Evolutionary conservation across 2,797 vertebrate species (phyloP).

Genomic region (Cercopithecus petaurista): DNA sequence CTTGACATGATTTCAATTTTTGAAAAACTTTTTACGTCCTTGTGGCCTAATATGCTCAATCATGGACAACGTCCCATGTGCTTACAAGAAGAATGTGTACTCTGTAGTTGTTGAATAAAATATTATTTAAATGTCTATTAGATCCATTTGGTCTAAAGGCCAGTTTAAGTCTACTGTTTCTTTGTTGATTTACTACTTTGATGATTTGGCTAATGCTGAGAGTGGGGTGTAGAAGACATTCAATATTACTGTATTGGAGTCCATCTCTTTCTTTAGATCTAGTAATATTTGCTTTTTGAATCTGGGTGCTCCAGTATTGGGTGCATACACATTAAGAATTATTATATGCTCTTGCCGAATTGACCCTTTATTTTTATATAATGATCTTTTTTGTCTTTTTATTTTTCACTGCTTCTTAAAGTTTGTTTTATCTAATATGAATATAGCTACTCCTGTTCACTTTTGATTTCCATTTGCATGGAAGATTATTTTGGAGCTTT

Average conservation of each 20-base stretch:
- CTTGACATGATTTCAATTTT: neutral
- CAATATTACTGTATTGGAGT: neutral
- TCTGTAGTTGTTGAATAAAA: neutral
- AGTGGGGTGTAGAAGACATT: neutral
- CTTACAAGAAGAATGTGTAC: neutral
- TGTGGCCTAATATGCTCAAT: neutral
- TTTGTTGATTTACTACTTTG: neutral
- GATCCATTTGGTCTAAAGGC: neutral
- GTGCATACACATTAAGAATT: neutral
- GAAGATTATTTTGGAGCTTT: neutral
- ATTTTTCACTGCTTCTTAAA: neutral
- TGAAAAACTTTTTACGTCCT: neutral
- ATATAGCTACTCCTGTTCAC: neutral
- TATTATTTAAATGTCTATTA: neutral
- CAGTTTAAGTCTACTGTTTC: neutral
- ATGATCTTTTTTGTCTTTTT: no score
- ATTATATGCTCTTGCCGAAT: neutral
- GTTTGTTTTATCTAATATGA: neutral
- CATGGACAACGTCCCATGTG: neutral
- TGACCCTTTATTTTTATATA: neutral
- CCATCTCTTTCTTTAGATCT: neutral
- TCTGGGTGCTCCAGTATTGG: neutral
- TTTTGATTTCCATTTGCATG: neutral
- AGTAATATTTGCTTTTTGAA: neutral
- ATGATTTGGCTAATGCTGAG: neutral